A percentile compares a stretch with the other conserved stretches of the same genome.
Evolutionary conservation across 2,113 vertebrate species (phyloP).

Genomic region (Phocoena phocoena): DNA sequence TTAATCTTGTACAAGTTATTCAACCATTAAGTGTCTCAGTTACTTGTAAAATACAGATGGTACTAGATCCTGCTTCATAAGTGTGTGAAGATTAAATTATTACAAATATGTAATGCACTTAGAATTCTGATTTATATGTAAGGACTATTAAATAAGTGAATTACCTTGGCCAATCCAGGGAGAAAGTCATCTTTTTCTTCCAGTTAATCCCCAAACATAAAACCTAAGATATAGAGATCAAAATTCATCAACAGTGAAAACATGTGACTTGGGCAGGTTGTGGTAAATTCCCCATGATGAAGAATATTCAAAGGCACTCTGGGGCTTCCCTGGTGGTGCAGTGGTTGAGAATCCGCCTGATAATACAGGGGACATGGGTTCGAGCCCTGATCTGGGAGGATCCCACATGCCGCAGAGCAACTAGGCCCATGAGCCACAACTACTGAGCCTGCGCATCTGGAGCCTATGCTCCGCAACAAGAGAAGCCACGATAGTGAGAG

Average conservation of each 20-base stretch:
- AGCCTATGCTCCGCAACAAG: too few species aligned
- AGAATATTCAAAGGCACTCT: neutral
- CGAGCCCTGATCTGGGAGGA: too few species aligned
- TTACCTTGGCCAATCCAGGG: neutral
- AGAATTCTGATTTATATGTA: neutral
- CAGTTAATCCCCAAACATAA: neutral
- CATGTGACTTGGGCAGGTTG: neutral
- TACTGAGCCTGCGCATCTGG: too few species aligned
- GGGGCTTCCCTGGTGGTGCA: too few species aligned
- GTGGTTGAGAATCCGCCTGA: too few species aligned
- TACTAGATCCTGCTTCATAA: neutral
- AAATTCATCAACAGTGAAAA: neutral
- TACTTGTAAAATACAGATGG: neutral
- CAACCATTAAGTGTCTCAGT: neutral
- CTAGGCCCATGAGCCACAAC: too few species aligned
- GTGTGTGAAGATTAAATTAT: neutral
- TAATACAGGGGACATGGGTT: too few species aligned
- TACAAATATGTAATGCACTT: neutral
- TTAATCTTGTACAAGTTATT: neutral
- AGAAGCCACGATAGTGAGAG: too few species aligned
- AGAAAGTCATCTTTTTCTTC: neutral
- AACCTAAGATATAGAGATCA: neutral
- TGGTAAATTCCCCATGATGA: neutral
- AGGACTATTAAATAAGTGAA: neutral
- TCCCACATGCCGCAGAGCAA: too few species aligned